Base-by-base conservation (phyloP, 2,797 vertebrate species). In the Telmatherina bonti region DNA sequence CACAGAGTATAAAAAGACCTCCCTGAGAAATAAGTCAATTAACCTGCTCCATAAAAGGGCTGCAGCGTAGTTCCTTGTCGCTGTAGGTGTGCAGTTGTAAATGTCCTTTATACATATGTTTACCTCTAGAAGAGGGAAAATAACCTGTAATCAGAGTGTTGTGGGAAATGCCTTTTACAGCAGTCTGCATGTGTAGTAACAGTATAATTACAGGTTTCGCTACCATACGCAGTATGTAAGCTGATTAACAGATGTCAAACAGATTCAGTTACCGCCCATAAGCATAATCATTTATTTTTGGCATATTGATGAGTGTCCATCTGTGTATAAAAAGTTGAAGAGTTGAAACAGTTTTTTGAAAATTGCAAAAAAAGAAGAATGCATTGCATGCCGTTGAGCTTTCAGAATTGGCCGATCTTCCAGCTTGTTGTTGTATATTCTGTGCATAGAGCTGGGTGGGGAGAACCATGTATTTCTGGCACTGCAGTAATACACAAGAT, bases 1-100 rank as follows among this genome's bases (percentile, higher is more conserved):
- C 70, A 52, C 43, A 1, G 59, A 62, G 51, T 4, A 66, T 67
- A 78, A 69, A 79, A 58, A 76, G 69, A 61, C 52, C 65, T 72
- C 51, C 33, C 62, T 24, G 68, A 81, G 72, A 77, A 58, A 55
- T 60, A 12, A 82, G 59, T 79, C 65, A 77, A 76, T 86, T 72
- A 83, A 62, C 53, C 54, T 0, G 47, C 45, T 56, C 66, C 57
- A 43, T 67, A 31, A 67, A 79, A 67, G 57, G 6, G 33, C 64
- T 33, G 53, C 61, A 0, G 45, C 16, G 29, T 15, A 5, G 63
- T 8, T 57, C 58, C 29, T 36, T 53, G 30, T 52, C 30, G 43
- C 13, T 12, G 0, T 51, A 47, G 54, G 22, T 55, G 41, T 38
- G 5, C 10, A 20, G 20, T 56, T 35, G 51, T 68, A 54, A 2